Percentiles rank a stretch among this genome's conserved stretches.
phyloP scores from a whole-genome alignment of 2,888 invertebrate species.

The Lithophane leautieri region DNA sequence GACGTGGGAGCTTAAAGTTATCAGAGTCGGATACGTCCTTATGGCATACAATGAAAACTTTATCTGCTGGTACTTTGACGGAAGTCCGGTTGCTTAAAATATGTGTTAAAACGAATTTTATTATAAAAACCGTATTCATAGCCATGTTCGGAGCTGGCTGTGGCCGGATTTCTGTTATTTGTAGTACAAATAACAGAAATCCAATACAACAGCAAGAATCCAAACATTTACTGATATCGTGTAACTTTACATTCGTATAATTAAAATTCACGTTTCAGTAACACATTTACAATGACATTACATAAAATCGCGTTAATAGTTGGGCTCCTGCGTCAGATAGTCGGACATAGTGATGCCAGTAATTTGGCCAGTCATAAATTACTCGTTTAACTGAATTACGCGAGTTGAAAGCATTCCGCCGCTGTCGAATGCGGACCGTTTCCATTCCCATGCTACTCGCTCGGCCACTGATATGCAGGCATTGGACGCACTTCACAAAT shows the following conservation, averaged over 20 bases:
- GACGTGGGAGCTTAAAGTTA: background rate
- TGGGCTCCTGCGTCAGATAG: constrained; percentile 75
- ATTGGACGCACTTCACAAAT: constrained; percentile 82
- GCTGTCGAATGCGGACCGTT: constrained; percentile 81
- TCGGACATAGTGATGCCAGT: constrained; percentile 84
- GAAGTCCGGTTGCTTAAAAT: background rate
- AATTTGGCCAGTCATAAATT: constrained; percentile 89
- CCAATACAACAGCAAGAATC: no score
- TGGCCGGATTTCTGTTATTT: no score
- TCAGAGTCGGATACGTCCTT: background rate
- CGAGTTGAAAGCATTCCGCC: constrained; percentile 87
- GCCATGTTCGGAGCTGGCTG: no score
- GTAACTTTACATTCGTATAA: constrained; percentile 24
- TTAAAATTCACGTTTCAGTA: constrained; percentile 35
- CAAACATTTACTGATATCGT: background rate
- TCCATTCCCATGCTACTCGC: constrained; percentile 77
- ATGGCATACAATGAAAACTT: background rate
- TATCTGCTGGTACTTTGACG: background rate
- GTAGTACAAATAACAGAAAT: background rate
- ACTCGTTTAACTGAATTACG: constrained; percentile 90
- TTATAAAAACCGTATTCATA: background rate
- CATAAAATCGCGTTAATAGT: constrained; percentile 66
- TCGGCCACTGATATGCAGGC: constrained; percentile 80
- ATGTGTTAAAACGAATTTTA: background rate
- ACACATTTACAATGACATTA: constrained; percentile 59